phyloP scores from a whole-genome alignment of 2,888 invertebrate species.

The Gymnoscelis rufifasciata region DNA sequence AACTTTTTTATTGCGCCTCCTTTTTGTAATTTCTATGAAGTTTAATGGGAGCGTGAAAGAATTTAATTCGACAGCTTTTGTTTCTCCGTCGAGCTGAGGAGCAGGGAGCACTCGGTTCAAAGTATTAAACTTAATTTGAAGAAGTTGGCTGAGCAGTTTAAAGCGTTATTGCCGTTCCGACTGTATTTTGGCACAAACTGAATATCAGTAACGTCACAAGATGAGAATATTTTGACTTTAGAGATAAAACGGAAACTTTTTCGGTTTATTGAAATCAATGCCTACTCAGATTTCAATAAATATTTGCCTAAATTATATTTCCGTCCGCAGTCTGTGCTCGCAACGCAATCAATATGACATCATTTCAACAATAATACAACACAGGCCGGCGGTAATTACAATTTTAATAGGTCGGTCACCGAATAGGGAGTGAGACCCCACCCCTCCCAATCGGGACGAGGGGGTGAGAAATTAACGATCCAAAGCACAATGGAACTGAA shows the following conservation, averaged over 20 bases:
- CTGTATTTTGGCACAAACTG: neutral
- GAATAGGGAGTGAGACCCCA: constrained; percentile 34
- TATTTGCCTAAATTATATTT: constrained; percentile 6
- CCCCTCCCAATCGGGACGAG: constrained; percentile 24
- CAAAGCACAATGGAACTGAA: constrained; percentile 51
- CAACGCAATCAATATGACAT: constrained; percentile 61
- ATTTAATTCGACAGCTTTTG: constrained; percentile 22
- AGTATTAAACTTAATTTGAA: constrained; percentile 14
- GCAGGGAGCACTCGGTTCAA: constrained; percentile 14
- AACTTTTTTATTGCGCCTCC: constrained; percentile 36
- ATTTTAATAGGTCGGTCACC: constrained; percentile 73
- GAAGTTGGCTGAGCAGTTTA: constrained; percentile 3
- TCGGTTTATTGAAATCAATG: neutral
- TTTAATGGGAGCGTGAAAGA: constrained; percentile 21
- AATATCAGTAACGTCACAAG: neutral
- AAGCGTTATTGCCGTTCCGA: neutral
- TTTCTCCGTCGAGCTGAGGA: constrained; percentile 13
- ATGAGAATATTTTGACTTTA: neutral
- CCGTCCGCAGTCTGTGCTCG: constrained; percentile 20
- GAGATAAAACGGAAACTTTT: too few relatives aligned
- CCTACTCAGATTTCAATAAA: neutral
- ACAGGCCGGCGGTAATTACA: constrained; percentile 65
- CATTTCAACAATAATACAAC: constrained; percentile 62
- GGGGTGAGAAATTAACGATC: constrained; percentile 38
- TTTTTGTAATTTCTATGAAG: constrained; percentile 25